Base-by-base conservation (phyloP, 2,888 invertebrate species). In the Cheilosia grossa region DNA sequence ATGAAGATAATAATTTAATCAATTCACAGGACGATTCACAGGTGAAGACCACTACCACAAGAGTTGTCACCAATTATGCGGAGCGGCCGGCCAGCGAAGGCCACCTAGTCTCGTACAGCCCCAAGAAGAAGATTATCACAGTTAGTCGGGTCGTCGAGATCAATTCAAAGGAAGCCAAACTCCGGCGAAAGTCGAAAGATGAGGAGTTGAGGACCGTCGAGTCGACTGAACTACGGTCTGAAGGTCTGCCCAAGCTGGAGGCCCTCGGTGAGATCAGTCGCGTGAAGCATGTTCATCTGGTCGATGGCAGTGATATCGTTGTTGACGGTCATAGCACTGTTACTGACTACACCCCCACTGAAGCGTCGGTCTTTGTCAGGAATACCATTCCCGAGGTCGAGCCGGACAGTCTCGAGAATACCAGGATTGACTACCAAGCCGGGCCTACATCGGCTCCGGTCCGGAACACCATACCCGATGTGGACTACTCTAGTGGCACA, bases 251-350 rank as follows among this genome's bases (percentile, higher is more conserved):
- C 0, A 93, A 93, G 17, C 88, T 94, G 1, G 94, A 95, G 88
- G 94, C 94, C 92, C 93, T 95, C 82, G 95, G 95, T 54, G 95
- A 94, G 90, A 94, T 96, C 0, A 95, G 94, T 89, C 93, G 95
- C 87, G 94, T 94, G 42, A 95, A 94, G 87, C 93, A 94, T 21
- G 95, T 96, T 17, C 95, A 95, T 90, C 93, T 95, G 66, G 93
- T 95, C 3, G 95, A 90, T 59, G 89, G 90, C 53, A 89, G 90
- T 47, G 89, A 89, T 42, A 89, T 91, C 40, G 87, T 88, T 24
- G 91, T 93, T 61, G 91, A 91, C 73, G 91, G 92, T 2, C 91
- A 90, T 61, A 92, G 92, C 86, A 92, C 92, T 40, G 91, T 93
- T 0, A 88, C 90, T 2, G 91, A 92, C 73, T 92, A 92, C 58